Base-by-base conservation (phyloP, 1,140 invertebrate species). In the Dreissena polymorpha region DNA sequence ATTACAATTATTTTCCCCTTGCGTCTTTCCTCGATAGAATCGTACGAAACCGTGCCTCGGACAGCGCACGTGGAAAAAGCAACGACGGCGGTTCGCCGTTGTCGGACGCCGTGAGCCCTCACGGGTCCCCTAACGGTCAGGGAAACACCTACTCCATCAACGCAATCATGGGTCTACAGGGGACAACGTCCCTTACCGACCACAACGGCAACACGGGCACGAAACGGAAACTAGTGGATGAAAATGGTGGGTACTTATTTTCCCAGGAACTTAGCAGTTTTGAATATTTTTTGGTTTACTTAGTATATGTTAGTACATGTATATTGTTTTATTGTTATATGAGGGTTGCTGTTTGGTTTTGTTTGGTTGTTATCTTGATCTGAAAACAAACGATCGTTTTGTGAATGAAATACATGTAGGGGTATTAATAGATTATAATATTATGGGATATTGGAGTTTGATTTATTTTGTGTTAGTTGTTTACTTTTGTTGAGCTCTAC, bases 1-100 rank as follows among this genome's bases (percentile, higher is more conserved):
- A 5, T 23, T 23, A 23, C 69, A 25, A 79, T n/a, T 25, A 57
- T 71, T 29, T 51, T 71, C 14, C 23, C 27, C 12, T 39, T 2
- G 39, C 39, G 3, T 39, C 39, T 39, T 39, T 79, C 12, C 67
- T 23, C 87, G 86, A 57, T 50, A 90, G 89, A 82, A 90, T 90
- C 83, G 89, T 90, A 21, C 83, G 89, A 55, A 90, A 90, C 71
- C 83, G 86, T 63, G 88, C 88, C n/a, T 87, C 89, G 21, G 89
- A 90, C n/a, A 86, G 81, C 77, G 86, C 86, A 12, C 64, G 74
- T 21, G 39, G 25, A 68, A 51, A 76, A 49, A 53, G 53, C 0
- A 70, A 68, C n/a, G 81, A 77, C n/a, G 68, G 74, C 18, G 55
- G 68, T 14, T 82, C 79, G 0, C 79, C 79, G 3, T 53, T 72